Percentiles rank a stretch among this genome's conserved stretches.
These are phyloP conservation scores for Oreohelix idahoensis DNA, from an alignment of 1,140 invertebrate genomes.

Conservation along the genomic window DNA sequence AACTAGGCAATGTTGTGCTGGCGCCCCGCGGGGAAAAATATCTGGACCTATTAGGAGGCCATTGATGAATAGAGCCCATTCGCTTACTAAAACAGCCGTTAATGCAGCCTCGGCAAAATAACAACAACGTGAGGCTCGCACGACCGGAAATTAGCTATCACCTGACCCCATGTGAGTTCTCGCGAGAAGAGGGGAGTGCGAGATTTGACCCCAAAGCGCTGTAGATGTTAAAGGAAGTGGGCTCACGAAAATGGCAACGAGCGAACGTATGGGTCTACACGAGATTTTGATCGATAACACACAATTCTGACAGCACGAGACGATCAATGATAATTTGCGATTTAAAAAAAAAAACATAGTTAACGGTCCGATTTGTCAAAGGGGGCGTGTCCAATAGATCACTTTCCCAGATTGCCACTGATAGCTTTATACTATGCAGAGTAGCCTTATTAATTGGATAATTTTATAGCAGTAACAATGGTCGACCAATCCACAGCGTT, in stretches of 20 bases:
- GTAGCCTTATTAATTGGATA: not conserved
- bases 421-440: not conserved
- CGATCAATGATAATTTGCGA: conserved; percentile 11
- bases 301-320: not conserved
- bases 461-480: not conserved
- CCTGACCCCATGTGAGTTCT: conserved; percentile 39
- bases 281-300: conserved; percentile 7
- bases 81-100: conserved; percentile 27
- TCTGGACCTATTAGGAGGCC: conserved; percentile 2
- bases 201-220: conserved; percentile 32
- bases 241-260: conserved; percentile 37
- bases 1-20: not conserved
- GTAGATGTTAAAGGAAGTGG: conserved; percentile 39
- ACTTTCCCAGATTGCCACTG: not conserved
- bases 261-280: not conserved
- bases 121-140: conserved; percentile 19
- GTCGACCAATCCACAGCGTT: not conserved
- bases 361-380: conserved; percentile 32
- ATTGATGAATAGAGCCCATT: not conserved
- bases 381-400: conserved; percentile 24
- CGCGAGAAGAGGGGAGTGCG: conserved; percentile 34
- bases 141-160: conserved; percentile 42
- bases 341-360: not conserved
- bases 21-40: conserved; percentile 12
- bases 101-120: conserved; percentile 6